phyloP scores from a whole-genome alignment of 2,113 vertebrate species.

The Grus americana region DNA sequence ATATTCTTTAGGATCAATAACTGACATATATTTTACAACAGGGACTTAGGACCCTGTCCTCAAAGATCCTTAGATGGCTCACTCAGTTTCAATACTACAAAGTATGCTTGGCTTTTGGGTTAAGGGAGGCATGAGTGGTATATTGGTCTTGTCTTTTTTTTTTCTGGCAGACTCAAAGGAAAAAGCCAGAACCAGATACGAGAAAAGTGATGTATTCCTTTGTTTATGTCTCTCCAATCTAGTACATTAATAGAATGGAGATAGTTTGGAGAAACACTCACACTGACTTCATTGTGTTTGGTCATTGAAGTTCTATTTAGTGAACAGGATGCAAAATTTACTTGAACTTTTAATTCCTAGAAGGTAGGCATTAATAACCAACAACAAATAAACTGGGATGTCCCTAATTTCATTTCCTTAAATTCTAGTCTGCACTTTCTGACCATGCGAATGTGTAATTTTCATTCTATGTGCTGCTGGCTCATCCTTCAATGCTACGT shows the following conservation, averaged over 20 bases:
- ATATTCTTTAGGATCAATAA: background rate
- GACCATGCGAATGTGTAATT: rapidly evolving
- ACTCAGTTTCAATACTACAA: background rate
- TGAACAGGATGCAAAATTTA: background rate
- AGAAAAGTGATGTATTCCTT: background rate
- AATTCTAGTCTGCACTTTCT: background rate
- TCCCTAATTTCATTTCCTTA: background rate
- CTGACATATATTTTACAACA: background rate
- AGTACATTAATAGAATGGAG: background rate
- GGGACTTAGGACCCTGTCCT: background rate
- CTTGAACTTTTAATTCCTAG: background rate
- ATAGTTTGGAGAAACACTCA: background rate
- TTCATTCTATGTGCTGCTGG: background rate
- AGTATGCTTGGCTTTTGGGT: background rate
- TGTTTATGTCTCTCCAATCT: background rate
- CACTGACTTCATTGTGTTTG: background rate
- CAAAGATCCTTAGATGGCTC: background rate
- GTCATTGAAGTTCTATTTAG: background rate
- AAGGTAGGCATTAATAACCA: background rate
- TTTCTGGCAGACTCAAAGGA: background rate
- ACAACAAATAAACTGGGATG: background rate
- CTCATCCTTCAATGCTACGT: background rate
- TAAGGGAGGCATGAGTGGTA: background rate
- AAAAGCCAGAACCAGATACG: background rate
- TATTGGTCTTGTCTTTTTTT: too few species aligned